Base-by-base conservation (phyloP, 2,888 invertebrate species). In the Cactoblastis cactorum region DNA sequence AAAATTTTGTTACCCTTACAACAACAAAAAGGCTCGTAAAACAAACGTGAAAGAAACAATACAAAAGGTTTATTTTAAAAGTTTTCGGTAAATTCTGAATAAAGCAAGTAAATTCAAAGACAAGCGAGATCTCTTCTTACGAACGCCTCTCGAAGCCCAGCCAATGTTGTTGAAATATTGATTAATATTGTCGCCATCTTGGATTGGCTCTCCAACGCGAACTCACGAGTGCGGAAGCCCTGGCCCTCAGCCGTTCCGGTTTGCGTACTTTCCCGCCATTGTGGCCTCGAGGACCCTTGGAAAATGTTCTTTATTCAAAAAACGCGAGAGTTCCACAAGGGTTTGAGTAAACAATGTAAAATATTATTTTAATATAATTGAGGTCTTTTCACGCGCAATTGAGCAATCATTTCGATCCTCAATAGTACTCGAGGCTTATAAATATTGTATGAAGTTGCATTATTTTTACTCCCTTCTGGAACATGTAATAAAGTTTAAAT, bases 131-230 rank as follows among this genome's bases (percentile, higher is more conserved):
- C 70, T 80, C 78, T 70, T 81, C 75, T 81, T 74, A 64, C 84
- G 79, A 60, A 74, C 57, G 58, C 61, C 74, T 60, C 80, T 79
- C 67, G 55, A 67, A 59, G 55, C 63, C 65, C 69, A 63, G 58
- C 74, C 77, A 77, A 78, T 90, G 76, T 90, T 90, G 86, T 90
- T 90, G 89, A 90, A 90, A 90, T 83, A 90, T 90, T 90, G 90
- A 90, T 90, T 90, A 89, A 90, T 90, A 88, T 90, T 90, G 89
- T 88, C 82, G 86, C 86, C 88, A 82, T 83, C 65, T 81, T 82
- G 80, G 79, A 79, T 80, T 77, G 76, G 71, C 79, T 65, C 87
- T 86, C 69, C 69, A 68, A 71, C 76, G 76, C 74, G 72, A 73
- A 67, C 69, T 65, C 73, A 69, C 69, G 73, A 71, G 68, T 66